Percentiles rank a stretch among this genome's conserved stretches.
These are phyloP conservation scores for Pomacea maculata DNA, from an alignment of 1,140 invertebrate species.

Conservation along the genomic window DNA sequence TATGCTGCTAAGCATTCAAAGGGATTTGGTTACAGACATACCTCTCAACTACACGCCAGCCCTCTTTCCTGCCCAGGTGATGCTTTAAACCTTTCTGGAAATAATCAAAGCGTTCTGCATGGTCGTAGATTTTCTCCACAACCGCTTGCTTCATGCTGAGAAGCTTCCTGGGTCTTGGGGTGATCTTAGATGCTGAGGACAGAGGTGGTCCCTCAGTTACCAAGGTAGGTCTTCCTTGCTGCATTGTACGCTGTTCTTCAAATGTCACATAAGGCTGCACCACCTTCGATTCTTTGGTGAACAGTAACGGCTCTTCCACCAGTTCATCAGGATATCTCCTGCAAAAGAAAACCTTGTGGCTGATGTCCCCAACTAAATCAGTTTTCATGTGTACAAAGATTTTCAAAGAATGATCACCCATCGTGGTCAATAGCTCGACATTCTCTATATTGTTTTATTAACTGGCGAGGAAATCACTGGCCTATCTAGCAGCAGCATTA, in stretches of 20 bases:
- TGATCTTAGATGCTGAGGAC: background rate
- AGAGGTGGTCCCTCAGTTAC: background rate
- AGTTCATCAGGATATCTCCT: constrained; percentile 7
- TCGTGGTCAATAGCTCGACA: too few relatives aligned
- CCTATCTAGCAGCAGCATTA: too few relatives aligned
- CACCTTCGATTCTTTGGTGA: constrained; percentile 17
- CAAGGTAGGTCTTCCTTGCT: background rate
- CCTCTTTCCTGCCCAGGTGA: constrained; percentile 42
- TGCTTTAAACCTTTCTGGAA: constrained; percentile 43
- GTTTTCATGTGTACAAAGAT: too few relatives aligned
- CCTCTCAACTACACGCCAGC: constrained; percentile 41
- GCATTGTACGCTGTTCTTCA: background rate
- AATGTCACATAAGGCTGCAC: background rate
- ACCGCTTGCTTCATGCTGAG: constrained; percentile 34
- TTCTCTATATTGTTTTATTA: too few relatives aligned
- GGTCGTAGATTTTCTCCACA: constrained; percentile 32
- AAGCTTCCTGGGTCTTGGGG: background rate
- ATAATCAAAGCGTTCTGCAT: constrained; percentile 43
- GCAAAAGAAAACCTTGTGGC: background rate
- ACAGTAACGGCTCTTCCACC: constrained; percentile 4
- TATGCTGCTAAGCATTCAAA: too few relatives aligned
- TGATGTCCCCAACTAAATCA: background rate
- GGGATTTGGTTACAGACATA: background rate
- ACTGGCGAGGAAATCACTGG: too few relatives aligned
- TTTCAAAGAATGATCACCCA: too few relatives aligned